A percentile compares a stretch with the other conserved stretches of the same genome.
phyloP scores from a whole-genome alignment of 2,113 vertebrate genomes.

The Poeciliopsis turrubarensis region DNA sequence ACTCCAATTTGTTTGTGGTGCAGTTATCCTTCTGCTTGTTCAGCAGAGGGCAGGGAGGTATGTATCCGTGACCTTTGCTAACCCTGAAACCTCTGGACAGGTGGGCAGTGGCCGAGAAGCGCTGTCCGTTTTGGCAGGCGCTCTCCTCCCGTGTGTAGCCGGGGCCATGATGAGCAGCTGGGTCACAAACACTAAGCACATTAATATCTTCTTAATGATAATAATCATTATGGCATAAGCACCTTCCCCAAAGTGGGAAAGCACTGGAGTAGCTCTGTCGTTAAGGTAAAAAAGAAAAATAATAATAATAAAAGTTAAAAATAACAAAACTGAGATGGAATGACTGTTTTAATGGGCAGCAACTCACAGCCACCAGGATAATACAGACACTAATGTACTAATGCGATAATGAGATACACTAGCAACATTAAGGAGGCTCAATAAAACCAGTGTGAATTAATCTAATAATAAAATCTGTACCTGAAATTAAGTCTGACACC shows the following conservation, averaged over 20 bases:
- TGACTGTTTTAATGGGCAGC: slow-evolving; percentile 76
- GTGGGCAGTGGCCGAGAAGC: slow-evolving; percentile 75
- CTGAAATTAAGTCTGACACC: slow-evolving; percentile 38
- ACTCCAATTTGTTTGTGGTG: slow-evolving; percentile 43
- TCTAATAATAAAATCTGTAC: slow-evolving; percentile 55
- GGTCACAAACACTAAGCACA: slow-evolving; percentile 98
- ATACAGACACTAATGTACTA: slow-evolving; percentile 77
- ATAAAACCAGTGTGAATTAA: slow-evolving; percentile 56
- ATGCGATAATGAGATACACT: slow-evolving; percentile 72
- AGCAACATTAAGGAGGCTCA: slow-evolving; percentile 60
- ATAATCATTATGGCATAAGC: slow-evolving; percentile 99
- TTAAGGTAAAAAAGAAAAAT: slow-evolving; percentile 70
- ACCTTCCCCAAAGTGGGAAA: slow-evolving; percentile 97
- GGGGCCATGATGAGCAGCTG: slow-evolving; percentile 98
- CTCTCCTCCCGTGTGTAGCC: slow-evolving; percentile 88
- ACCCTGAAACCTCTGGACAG: slow-evolving; percentile 88
- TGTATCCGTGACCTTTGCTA: slow-evolving; percentile 86
- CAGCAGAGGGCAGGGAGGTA: slow-evolving; percentile 70
- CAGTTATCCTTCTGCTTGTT: slow-evolving; percentile 50
- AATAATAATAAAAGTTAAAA: slow-evolving; percentile 41
- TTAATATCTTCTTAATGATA: slow-evolving; percentile 99
- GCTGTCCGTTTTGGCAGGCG: slow-evolving; percentile 91
- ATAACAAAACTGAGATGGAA: slow-evolving; percentile 66
- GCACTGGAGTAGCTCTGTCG: slow-evolving; percentile 89
- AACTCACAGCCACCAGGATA: slow-evolving; percentile 73